A percentile compares a stretch with the other conserved stretches of the same genome.
phyloP scores from a whole-genome alignment of 2,888 invertebrate species.

The Plagiodera versicolora region DNA sequence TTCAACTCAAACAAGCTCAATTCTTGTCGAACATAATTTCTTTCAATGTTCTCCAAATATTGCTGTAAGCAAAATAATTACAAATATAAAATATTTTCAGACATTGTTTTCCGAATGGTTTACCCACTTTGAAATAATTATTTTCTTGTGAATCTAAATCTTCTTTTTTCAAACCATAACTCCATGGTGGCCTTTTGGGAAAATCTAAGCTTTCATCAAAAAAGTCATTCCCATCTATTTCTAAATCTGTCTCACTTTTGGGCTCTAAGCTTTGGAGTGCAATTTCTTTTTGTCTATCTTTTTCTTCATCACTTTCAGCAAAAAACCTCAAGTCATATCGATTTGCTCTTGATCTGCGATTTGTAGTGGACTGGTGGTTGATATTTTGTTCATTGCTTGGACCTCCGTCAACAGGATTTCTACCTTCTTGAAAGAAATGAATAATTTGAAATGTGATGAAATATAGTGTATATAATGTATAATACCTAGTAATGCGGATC shows the following conservation, averaged over 20 bases:
- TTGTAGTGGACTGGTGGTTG: constrained; percentile 64
- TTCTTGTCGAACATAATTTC: constrained; percentile 62
- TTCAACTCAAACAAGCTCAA: constrained; percentile 91
- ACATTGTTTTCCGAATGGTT: neutral
- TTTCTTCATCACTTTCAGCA: constrained; percentile 74
- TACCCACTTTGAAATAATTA: constrained; percentile 75
- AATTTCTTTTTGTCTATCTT: constrained; percentile 68
- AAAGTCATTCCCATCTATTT: constrained; percentile 67
- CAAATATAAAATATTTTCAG: neutral
- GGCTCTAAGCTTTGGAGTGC: constrained; percentile 62
- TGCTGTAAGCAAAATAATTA: constrained; percentile 63
- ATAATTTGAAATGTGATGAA: neutral
- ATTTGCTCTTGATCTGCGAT: constrained; percentile 60
- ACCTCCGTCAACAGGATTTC: constrained; percentile 45
- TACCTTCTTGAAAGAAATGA: constrained; percentile 17
- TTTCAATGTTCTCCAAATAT: constrained; percentile 71
- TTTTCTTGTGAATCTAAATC: constrained; percentile 79
- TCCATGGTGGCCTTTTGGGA: constrained; percentile 87
- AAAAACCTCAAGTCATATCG: constrained; percentile 83
- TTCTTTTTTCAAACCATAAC: constrained; percentile 70
- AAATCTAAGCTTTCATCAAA: constrained; percentile 73
- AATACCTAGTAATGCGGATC: constrained; percentile 50
- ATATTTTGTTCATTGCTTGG: constrained; percentile 58
- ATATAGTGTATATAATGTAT: neutral
- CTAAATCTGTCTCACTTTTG: constrained; percentile 64